Evolutionary conservation across 2,797 vertebrate genomes (phyloP).

Genomic region (Echeneis naucrates): DNA sequence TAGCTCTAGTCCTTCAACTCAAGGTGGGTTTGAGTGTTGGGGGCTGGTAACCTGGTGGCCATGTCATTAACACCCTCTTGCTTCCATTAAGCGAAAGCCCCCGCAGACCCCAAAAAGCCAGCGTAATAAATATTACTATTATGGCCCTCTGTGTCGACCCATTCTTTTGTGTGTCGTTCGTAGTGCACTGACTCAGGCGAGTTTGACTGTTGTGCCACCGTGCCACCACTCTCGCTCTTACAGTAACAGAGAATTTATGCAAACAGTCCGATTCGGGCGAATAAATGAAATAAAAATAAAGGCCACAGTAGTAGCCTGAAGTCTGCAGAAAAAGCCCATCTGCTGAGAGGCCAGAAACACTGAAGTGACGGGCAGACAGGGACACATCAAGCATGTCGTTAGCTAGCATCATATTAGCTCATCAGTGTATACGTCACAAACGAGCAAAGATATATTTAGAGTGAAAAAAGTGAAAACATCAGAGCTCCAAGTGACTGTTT

Average conservation of each 20-base stretch:
- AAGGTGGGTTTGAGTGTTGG: conserved; percentile 40
- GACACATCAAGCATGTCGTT: too few species aligned
- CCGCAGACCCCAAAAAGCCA: conserved; percentile 15
- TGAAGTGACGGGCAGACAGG: too few species aligned
- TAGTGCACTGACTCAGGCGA: neutral
- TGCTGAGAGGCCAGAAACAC: too few species aligned
- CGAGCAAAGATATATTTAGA: too few species aligned
- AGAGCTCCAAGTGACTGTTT: neutral
- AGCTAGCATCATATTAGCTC: too few species aligned
- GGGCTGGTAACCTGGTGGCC: conserved; percentile 58
- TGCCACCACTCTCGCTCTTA: too few species aligned
- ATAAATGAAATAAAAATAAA: too few species aligned
- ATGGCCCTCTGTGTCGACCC: neutral
- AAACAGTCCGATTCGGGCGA: neutral
- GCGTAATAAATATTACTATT: conserved; percentile 12
- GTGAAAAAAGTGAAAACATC: too few species aligned
- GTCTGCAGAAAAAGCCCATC: neutral
- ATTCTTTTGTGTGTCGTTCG: neutral
- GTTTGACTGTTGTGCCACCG: neutral
- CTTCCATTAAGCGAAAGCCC: conserved; percentile 56
- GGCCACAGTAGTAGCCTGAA: too few species aligned
- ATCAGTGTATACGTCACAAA: too few species aligned
- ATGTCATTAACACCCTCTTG: conserved; percentile 68
- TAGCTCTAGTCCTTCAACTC: conserved; percentile 49
- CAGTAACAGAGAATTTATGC: neutral